Conservation (phyloP, 2,888 invertebrate genomes). For the Nyleta sp. region DNA sequence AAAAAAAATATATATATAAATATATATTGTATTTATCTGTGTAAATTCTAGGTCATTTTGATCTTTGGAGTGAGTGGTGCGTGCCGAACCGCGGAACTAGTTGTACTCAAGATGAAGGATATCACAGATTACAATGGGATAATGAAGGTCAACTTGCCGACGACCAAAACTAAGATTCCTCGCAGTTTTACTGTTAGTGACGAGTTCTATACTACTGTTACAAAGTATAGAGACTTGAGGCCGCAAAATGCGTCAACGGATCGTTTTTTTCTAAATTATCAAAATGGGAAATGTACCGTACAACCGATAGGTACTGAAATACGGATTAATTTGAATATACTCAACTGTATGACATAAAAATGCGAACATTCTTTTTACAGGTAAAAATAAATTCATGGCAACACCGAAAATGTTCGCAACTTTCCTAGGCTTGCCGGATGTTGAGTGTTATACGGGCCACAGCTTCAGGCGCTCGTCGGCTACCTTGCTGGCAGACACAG, state of each 20-base stretch:
- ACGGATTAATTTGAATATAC: no score
- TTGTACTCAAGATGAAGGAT: background rate
- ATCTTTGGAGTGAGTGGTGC: conserved; percentile 52
- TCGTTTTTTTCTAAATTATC: conserved; percentile 46
- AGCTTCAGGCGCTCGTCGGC: conserved; percentile 61
- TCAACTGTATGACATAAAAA: no score
- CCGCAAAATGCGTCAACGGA: conserved; percentile 7
- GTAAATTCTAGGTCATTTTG: conserved; percentile 8
- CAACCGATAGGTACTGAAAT: conserved; percentile 51
- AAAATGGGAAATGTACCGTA: conserved; percentile 60
- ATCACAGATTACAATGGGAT: background rate
- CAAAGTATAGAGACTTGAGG: conserved; percentile 9
- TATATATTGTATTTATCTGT: background rate
- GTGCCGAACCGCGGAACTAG: background rate
- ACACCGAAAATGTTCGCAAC: conserved; percentile 65
- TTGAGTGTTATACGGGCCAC: conserved; percentile 64
- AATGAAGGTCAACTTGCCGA: background rate
- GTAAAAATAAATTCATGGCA: conserved; percentile 58
- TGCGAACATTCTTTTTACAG: no score
- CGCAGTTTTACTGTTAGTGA: background rate
- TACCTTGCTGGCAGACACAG: conserved; percentile 59
- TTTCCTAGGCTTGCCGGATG: conserved; percentile 59
- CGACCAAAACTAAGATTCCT: conserved; percentile 21
- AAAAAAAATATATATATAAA: no score
- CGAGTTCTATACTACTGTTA: background rate